phyloP scores from a whole-genome alignment of 2,888 invertebrate genomes.

The Drosophila fulvimacula region DNA sequence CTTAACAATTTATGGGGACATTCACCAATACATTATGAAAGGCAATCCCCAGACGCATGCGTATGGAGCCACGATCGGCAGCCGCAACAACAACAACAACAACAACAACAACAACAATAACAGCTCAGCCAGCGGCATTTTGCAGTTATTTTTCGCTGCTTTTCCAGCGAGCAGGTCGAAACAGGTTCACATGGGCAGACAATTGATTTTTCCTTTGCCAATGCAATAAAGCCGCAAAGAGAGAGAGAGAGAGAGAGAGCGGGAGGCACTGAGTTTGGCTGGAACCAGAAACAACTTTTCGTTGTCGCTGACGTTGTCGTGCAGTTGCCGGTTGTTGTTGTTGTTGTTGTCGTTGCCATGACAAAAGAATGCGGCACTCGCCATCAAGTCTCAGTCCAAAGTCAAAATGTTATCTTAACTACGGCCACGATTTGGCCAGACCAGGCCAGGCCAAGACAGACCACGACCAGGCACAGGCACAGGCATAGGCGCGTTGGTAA shows the following conservation, averaged over 20 bases:
- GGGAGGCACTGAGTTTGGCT: conserved; percentile 41
- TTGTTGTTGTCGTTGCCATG: conserved; percentile 70
- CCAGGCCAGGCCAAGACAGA: conserved; percentile 31
- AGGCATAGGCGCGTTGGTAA: conserved; percentile 34
- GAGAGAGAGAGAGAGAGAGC: conserved; percentile 5
- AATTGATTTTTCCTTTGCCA: conserved; percentile 75
- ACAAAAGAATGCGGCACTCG: conserved; percentile 82
- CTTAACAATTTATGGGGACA: conserved; percentile 48
- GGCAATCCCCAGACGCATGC: conserved; percentile 57
- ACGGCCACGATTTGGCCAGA: conserved; percentile 72
- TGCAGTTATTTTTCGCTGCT: conserved; percentile 60
- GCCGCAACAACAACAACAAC: background rate
- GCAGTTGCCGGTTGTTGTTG: conserved; percentile 68
- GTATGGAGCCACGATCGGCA: conserved; percentile 36
- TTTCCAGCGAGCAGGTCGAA: conserved; percentile 52
- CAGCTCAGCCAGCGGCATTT: conserved; percentile 60
- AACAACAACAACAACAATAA: conserved; percentile 1
- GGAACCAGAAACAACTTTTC: conserved; percentile 71
- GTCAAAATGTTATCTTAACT: conserved; percentile 79
- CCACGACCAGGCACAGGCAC: conserved; percentile 17
- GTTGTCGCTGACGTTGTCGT: conserved; percentile 61
- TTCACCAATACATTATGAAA: conserved; percentile 59
- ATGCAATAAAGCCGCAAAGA: conserved; percentile 50
- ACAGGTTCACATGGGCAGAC: conserved; percentile 68
- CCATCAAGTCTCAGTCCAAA: conserved; percentile 74